These are phyloP conservation scores for Phalera bucephala DNA, from an alignment of 2,888 invertebrate genomes.

Conservation along the genomic window DNA sequence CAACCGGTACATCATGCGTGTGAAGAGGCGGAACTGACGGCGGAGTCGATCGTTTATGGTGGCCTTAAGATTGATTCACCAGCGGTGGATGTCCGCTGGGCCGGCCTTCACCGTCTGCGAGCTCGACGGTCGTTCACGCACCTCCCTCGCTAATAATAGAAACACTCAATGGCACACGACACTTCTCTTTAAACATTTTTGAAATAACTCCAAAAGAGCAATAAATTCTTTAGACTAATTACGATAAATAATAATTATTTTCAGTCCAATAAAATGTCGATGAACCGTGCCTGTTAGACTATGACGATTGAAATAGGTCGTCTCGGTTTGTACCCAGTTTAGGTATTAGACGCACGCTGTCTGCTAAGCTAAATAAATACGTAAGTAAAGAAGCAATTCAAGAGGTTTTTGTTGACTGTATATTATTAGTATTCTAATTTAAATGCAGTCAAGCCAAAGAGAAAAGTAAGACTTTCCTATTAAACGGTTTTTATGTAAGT, in stretches of 20 bases:
- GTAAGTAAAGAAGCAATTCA: background rate
- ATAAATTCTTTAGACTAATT: slow-evolving; percentile 1
- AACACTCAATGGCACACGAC: slow-evolving; percentile 32
- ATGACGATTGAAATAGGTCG: slow-evolving; percentile 3
- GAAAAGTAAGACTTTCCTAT: background rate
- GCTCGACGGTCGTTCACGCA: slow-evolving; percentile 50
- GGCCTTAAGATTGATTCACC: slow-evolving; percentile 13
- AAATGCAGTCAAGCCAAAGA: background rate
- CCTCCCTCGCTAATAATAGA: slow-evolving; percentile 55
- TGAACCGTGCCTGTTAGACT: slow-evolving; percentile 7
- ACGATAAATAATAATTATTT: slow-evolving; percentile 5
- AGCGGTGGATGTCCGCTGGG: slow-evolving; percentile 23
- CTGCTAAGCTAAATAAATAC: slow-evolving; percentile 1
- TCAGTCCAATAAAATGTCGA: slow-evolving; percentile 12
- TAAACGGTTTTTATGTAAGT: too few relatives aligned
- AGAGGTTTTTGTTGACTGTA: background rate
- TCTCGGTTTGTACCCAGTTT: slow-evolving; percentile 2
- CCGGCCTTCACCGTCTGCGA: slow-evolving; percentile 52
- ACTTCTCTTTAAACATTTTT: slow-evolving; percentile 19
- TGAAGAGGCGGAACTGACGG: slow-evolving; percentile 29
- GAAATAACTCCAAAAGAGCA: background rate
- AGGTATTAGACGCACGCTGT: slow-evolving; percentile 2
- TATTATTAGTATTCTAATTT: background rate
- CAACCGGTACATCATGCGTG: slow-evolving; percentile 11
- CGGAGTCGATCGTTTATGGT: slow-evolving; percentile 21